Evolutionary conservation across 37 sponge, comb jelly and placozoan species (phyloP).

Genomic region (Aphrocallistes beatrix): DNA sequence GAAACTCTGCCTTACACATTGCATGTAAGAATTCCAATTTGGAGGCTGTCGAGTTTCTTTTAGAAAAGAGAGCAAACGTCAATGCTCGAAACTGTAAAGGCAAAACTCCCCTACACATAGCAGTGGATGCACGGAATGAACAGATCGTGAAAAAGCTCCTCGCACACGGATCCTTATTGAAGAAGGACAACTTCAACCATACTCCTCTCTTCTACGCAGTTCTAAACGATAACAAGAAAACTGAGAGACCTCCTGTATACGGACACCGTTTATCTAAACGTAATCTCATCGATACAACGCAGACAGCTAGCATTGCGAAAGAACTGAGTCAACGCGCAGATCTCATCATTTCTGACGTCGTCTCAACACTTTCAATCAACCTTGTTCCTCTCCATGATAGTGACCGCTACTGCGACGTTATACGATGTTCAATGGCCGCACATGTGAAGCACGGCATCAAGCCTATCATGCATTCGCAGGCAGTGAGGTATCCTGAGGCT

Average conservation of each 20-base stretch:
- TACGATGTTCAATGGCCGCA: background rate
- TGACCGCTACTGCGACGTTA: background rate
- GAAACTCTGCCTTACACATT: background rate
- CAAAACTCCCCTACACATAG: background rate
- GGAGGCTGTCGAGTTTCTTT: background rate
- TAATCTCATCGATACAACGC: background rate
- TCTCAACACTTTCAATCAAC: background rate
- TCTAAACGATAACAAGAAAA: background rate
- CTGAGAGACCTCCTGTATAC: background rate
- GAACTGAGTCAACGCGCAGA: background rate
- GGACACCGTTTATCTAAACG: background rate
- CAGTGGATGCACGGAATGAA: background rate
- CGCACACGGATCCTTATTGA: background rate
- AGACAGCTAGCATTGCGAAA: background rate
- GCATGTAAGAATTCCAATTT: background rate
- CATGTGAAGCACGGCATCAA: background rate
- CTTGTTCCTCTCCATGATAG: background rate
- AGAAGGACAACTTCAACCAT: background rate
- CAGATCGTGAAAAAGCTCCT: background rate
- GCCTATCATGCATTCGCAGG: background rate
- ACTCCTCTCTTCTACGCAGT: slow-evolving; percentile 2
- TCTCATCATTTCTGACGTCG: background rate
- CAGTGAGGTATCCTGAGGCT: background rate
- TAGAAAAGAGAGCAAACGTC: background rate
- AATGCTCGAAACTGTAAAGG: background rate